These are phyloP conservation scores for Nasonovia ribisnigri DNA, from an alignment of 2,888 invertebrate species.

Conservation along the genomic window DNA sequence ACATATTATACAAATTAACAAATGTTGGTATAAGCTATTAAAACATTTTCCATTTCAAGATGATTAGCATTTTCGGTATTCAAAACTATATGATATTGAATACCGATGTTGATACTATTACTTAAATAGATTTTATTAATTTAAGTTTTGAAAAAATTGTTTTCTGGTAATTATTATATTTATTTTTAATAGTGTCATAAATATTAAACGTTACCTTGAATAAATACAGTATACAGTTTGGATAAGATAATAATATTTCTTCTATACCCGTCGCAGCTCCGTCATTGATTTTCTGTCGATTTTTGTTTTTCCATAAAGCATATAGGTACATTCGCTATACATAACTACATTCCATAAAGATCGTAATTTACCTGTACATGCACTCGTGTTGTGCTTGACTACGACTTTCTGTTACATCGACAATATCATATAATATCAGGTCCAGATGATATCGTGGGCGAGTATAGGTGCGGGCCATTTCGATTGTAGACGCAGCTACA, in stretches of 20 bases:
- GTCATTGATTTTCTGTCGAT: not conserved
- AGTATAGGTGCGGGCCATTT: not conserved
- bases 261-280: not conserved
- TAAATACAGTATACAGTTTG: not conserved
- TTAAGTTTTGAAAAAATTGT: not conserved
- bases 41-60: not conserved
- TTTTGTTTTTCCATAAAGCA: slow-evolving; percentile 3
- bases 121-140: not conserved
- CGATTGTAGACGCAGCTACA: slow-evolving; percentile 28
- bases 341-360: not conserved
- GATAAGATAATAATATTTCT: not conserved
- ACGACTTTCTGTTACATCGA: not conserved
- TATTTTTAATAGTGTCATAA: not conserved
- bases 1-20: not conserved
- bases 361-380: not conserved
- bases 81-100: not conserved
- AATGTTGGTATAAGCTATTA: not conserved
- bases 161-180: no score
- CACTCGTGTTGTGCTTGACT: not conserved
- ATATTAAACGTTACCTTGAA: not conserved
- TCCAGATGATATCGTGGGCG: slow-evolving; percentile 12
- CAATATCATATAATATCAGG: slow-evolving; percentile 1
- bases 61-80: not conserved
- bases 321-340: not conserved
- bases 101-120: not conserved